Evolutionary conservation across 2,797 vertebrate genomes (phyloP).

Genomic region (Uromys caudimaculatus): DNA sequence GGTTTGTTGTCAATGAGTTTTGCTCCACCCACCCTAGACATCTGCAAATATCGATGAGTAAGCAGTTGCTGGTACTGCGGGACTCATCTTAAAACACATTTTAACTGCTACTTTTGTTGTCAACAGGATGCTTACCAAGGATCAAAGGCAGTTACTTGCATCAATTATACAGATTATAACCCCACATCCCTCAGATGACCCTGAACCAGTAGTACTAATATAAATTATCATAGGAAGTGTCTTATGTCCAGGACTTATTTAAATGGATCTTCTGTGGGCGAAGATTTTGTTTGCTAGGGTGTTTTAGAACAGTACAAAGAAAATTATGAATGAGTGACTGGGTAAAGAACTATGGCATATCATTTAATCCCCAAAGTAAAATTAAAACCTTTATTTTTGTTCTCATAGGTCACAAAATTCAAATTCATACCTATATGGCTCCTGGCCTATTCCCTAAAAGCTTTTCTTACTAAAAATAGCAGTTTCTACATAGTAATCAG

Average conservation of each 20-base stretch:
- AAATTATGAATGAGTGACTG: neutral
- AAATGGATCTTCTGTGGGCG: neutral
- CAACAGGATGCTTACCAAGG: neutral
- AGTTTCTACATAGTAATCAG: neutral
- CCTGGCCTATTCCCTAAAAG: neutral
- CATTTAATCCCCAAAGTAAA: neutral
- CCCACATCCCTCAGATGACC: neutral
- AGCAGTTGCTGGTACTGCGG: neutral
- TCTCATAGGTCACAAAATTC: constrained; percentile 9
- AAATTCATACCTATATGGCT: constrained; percentile 4
- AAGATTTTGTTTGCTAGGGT: neutral
- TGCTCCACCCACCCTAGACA: neutral
- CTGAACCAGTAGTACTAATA: neutral
- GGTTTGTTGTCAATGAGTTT: neutral
- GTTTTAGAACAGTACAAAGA: neutral
- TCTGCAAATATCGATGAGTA: constrained; percentile 34
- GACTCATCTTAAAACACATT: neutral
- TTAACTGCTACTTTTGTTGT: neutral
- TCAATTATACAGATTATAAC: neutral
- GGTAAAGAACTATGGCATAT: neutral
- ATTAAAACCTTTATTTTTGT: neutral
- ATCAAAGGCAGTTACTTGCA: neutral
- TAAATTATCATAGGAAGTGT: neutral
- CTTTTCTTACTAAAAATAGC: neutral
- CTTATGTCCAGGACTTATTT: neutral